phyloP scores from a whole-genome alignment of 2,113 vertebrate genomes.

The Grammomys dolichurus region DNA sequence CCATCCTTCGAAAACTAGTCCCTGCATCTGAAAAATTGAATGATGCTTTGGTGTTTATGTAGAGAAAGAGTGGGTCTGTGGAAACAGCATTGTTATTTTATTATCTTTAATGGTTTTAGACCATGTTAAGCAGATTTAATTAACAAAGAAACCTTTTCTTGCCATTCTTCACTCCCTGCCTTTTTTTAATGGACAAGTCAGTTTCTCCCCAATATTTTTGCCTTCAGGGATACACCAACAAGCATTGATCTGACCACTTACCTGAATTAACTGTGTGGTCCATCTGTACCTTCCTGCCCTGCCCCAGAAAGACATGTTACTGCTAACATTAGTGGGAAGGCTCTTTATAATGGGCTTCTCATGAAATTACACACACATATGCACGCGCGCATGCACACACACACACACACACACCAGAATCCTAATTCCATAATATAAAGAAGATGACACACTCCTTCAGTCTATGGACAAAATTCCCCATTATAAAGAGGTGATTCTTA shows the following conservation, averaged over 20 bases:
- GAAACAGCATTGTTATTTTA: slow-evolving; percentile 84
- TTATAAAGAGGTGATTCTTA: not conserved
- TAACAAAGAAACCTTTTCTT: slow-evolving; percentile 81
- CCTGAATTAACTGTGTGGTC: slow-evolving; percentile 82
- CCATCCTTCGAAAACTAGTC: slow-evolving; percentile 79
- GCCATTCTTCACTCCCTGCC: slow-evolving; percentile 48
- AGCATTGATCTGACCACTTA: slow-evolving; percentile 83
- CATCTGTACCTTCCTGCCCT: slow-evolving; percentile 73
- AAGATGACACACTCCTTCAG: not conserved
- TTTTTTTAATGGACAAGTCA: slow-evolving; percentile 77
- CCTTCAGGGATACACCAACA: slow-evolving; percentile 70
- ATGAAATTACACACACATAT: slow-evolving; percentile 74
- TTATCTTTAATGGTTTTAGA: slow-evolving; percentile 84
- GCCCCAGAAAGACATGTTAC: slow-evolving; percentile 71
- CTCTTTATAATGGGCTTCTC: slow-evolving; percentile 79
- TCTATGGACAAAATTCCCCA: not conserved
- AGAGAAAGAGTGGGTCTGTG: slow-evolving; percentile 76
- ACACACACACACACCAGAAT: slow-evolving; percentile 49
- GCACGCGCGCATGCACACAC: slow-evolving; percentile 43
- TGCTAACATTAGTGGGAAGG: slow-evolving; percentile 78
- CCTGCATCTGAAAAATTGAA: slow-evolving; percentile 84
- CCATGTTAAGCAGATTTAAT: slow-evolving; percentile 86
- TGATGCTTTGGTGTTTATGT: slow-evolving; percentile 78
- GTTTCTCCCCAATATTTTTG: slow-evolving; percentile 77
- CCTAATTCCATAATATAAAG: slow-evolving; percentile 33